Percentiles rank a stretch among this genome's conserved stretches.
These are phyloP conservation scores for Scaptomyza reducta DNA, from an alignment of 2,888 invertebrate genomes.

Conservation along the genomic window DNA sequence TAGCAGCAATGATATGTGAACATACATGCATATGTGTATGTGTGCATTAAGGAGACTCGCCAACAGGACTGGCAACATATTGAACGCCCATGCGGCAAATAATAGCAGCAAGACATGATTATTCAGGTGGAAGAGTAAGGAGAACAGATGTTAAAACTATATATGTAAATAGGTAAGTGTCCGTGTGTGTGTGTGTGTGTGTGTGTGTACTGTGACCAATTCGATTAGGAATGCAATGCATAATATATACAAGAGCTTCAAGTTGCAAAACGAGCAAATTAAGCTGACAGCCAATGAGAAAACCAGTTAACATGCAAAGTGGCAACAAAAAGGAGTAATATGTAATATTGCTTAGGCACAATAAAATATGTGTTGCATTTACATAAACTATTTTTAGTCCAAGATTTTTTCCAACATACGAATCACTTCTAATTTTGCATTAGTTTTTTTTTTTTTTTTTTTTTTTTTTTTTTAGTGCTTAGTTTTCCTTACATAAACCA, in stretches of 20 bases:
- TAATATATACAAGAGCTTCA: slow-evolving; percentile 25
- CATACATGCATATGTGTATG: slow-evolving; percentile 6
- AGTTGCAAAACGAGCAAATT: slow-evolving; percentile 36
- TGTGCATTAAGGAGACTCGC: slow-evolving; percentile 57
- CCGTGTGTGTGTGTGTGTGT: slow-evolving; percentile 20
- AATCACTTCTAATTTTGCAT: background rate
- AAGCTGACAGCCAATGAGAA: slow-evolving; percentile 31
- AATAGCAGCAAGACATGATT: slow-evolving; percentile 13
- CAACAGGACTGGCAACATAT: slow-evolving; percentile 76
- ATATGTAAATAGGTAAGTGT: slow-evolving; percentile 27
- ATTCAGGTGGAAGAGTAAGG: slow-evolving; percentile 19
- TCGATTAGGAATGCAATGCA: slow-evolving; percentile 65
- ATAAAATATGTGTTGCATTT: slow-evolving; percentile 1
- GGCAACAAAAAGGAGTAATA: slow-evolving; percentile 4
- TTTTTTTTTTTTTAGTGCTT: no score
- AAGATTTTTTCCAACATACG: background rate
- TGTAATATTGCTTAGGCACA: background rate
- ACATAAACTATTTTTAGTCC: background rate
- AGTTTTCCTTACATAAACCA: no score
- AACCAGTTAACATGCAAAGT: slow-evolving; percentile 36
- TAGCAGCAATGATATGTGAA: slow-evolving; percentile 43
- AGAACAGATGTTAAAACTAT: slow-evolving; percentile 15
- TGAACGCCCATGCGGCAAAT: slow-evolving; percentile 61
- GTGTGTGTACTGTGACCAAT: slow-evolving; percentile 61
- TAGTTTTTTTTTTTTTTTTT: no score